Evolutionary conservation across 1,140 invertebrate genomes (phyloP), one percentile per base, ranked within the genome.

Genomic region (Penaeus vannamei): DNA sequence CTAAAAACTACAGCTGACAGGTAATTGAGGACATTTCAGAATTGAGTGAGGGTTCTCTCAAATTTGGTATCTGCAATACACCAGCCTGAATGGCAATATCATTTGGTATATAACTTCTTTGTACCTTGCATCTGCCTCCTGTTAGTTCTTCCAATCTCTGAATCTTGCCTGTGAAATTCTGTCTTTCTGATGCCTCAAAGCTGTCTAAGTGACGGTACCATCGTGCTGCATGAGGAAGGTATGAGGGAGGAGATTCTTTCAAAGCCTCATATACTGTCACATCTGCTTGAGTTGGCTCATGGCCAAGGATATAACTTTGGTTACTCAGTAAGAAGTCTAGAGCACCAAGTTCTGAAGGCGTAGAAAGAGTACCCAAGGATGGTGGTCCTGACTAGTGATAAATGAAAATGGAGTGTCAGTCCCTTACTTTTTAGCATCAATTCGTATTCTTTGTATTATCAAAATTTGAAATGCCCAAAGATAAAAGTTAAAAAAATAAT

Each of bases 161-260:
- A 14, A 36, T 90, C 23, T 85, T 26, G 26, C 88, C 88, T 22
- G 84, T 84, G 23, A 90, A 81, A 69, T 36, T 46, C 29, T 80
- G 61, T 36, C 83, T 90, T 32, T 90, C 88, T 19, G 32, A 46
- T 4, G 80, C 76, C 23, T 22, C 26, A 86, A 81, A 90, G 62
- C 84, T 85, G 29, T n/a, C 76, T 42, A 90, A 22, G 46, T 90
- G 88, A 60, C 42, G 83, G 79, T 86, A 90, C 88, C 88, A 90
- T 12, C 88, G 88, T 61, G 84, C 80, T 8, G 76, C 88, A 86
- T 90, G 88, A 17, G 26, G 12, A 17, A 85, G 46, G 46, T 72
- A 23, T 12, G 76, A 32, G 36, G 88, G 80, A 69, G 88, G 88
- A 36, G 84, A 62, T 60, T 62, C 61, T 10, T 64, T 36, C 61